Evolutionary conservation across 2,113 vertebrate genomes (phyloP).

Genomic region (Anthoscopus minutus): DNA sequence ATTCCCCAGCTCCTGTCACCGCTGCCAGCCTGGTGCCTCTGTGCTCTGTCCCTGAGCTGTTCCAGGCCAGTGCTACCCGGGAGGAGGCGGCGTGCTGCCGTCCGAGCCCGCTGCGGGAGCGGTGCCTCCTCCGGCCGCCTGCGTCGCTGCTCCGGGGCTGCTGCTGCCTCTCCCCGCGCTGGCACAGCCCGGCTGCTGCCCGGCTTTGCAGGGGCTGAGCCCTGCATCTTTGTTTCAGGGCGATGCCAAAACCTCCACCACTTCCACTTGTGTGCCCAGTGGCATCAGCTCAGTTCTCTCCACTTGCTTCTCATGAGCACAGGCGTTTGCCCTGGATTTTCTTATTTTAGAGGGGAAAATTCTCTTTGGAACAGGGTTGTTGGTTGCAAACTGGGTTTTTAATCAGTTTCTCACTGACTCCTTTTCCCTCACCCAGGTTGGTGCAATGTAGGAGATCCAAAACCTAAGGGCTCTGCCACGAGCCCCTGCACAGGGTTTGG

Average conservation of each 20-base stretch:
- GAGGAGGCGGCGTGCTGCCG: neutral
- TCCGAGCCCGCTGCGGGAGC: neutral
- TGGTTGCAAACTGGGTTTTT: neutral
- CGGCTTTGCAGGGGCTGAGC: rapidly evolving
- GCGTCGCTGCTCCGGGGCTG: neutral
- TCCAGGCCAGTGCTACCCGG: neutral
- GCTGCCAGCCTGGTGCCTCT: neutral
- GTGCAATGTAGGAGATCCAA: neutral
- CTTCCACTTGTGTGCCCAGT: neutral
- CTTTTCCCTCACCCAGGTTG: rapidly evolving
- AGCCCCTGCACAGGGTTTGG: neutral
- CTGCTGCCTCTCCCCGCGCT: neutral
- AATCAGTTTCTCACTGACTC: rapidly evolving
- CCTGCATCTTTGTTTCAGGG: rapidly evolving
- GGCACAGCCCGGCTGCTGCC: neutral
- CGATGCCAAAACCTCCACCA: neutral
- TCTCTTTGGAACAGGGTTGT: neutral
- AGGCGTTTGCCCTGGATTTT: rapidly evolving
- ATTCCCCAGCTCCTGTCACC: rapidly evolving
- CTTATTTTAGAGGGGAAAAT: neutral
- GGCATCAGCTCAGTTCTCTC: neutral
- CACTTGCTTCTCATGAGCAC: rapidly evolving
- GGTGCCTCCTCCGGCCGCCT: neutral
- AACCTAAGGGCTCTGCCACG: rapidly evolving
- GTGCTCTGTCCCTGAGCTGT: neutral